phyloP scores from a whole-genome alignment of 2,888 invertebrate genomes.

The Phengaris alcon region DNA sequence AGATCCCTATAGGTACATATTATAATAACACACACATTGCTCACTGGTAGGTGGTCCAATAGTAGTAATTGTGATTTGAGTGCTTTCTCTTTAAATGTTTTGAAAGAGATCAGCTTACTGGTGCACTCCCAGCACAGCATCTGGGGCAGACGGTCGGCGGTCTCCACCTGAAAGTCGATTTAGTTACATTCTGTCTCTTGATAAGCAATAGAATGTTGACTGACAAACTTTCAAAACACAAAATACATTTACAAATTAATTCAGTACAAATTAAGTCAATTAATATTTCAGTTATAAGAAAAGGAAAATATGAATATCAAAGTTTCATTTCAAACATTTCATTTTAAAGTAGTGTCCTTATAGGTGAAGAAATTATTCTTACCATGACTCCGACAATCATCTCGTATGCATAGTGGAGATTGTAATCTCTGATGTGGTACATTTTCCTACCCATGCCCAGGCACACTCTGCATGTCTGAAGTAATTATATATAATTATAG shows the following conservation, averaged over 20 bases:
- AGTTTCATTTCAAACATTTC: too few species aligned
- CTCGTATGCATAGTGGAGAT: conserved; percentile 17
- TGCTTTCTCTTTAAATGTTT: conserved; percentile 22
- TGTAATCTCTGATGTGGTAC: conserved; percentile 23
- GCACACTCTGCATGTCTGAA: conserved; percentile 27
- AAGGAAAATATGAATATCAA: too few species aligned
- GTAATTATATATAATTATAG: neutral
- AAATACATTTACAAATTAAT: too few species aligned
- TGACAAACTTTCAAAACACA: too few species aligned
- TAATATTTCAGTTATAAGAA: too few species aligned
- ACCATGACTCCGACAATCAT: conserved; percentile 23
- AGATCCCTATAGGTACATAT: too few species aligned
- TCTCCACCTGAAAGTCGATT: neutral
- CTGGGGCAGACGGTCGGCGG: conserved; percentile 15
- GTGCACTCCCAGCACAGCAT: conserved; percentile 29
- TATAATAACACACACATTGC: neutral
- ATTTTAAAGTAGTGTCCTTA: too few species aligned
- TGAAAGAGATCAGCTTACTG: conserved; percentile 8
- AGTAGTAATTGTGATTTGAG: neutral
- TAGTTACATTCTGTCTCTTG: too few species aligned
- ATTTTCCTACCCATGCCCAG: conserved; percentile 24
- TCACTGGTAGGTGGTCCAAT: neutral
- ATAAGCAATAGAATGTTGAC: too few species aligned
- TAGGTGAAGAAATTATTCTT: neutral
- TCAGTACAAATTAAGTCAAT: too few species aligned